Evolutionary conservation across 2,113 vertebrate species (phyloP).

Genomic region (Eolophus roseicapilla): DNA sequence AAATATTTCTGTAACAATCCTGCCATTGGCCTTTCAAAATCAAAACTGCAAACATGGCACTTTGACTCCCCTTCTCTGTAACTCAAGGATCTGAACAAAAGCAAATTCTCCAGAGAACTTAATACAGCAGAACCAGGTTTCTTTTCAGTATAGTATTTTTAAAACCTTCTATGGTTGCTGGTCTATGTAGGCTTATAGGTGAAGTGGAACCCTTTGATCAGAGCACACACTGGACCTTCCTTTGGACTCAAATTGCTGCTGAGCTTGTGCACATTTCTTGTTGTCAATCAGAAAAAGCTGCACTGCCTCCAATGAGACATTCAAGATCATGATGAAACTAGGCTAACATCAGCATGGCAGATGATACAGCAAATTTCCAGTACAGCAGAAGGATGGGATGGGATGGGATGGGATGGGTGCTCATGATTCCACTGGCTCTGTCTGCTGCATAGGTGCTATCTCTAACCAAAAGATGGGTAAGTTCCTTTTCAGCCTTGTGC

Average conservation of each 20-base stretch:
- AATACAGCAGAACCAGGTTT: background rate
- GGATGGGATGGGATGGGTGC: background rate
- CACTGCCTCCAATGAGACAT: background rate
- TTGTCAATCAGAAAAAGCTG: background rate
- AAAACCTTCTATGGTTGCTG: background rate
- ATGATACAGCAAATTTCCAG: background rate
- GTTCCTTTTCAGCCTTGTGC: background rate
- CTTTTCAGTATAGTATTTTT: background rate
- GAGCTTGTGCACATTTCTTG: background rate
- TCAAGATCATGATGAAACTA: background rate
- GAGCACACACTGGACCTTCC: background rate
- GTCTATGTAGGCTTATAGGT: background rate
- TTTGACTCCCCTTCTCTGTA: background rate
- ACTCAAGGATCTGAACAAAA: background rate
- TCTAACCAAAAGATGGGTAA: background rate
- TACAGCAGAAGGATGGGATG: background rate
- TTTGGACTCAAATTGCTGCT: background rate
- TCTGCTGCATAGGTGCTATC: background rate
- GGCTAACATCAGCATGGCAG: background rate
- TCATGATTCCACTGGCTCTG: background rate
- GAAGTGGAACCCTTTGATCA: background rate
- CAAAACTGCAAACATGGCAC: conserved; percentile 11
- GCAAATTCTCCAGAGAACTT: background rate
- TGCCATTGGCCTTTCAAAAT: background rate
- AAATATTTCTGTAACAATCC: background rate